A percentile compares a stretch with the other conserved stretches of the same genome.
phyloP scores from a whole-genome alignment of 2,113 vertebrate species.

The Malurus cyaneus region DNA sequence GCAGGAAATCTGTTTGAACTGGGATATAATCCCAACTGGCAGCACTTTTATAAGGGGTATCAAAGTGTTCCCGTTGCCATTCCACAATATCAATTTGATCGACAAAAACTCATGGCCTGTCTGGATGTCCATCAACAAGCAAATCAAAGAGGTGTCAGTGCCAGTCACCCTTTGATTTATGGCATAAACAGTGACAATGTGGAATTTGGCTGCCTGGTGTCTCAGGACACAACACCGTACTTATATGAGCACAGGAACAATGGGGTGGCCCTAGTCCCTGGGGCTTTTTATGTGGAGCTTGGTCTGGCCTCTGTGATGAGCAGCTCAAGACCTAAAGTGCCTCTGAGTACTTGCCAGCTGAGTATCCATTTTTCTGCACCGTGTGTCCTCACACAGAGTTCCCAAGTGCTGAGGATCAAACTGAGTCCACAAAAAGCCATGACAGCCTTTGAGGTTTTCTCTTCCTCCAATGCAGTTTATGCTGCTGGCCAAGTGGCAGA shows the following conservation, averaged over 20 bases:
- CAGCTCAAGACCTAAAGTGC: slow-evolving; percentile 69
- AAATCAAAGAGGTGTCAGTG: neutral
- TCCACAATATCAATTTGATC: slow-evolving; percentile 84
- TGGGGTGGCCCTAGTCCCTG: slow-evolving; percentile 77
- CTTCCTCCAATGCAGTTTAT: slow-evolving; percentile 68
- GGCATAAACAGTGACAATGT: slow-evolving; percentile 26
- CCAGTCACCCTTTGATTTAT: slow-evolving; percentile 67
- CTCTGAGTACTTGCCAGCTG: slow-evolving; percentile 71
- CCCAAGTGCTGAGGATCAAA: slow-evolving; percentile 72
- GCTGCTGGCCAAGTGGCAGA: slow-evolving; percentile 74
- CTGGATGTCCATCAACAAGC: slow-evolving; percentile 71
- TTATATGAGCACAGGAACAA: slow-evolving; percentile 83
- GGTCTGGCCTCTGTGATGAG: slow-evolving; percentile 77
- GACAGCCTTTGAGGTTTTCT: slow-evolving; percentile 77
- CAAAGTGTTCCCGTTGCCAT: slow-evolving; percentile 72
- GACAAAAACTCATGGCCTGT: slow-evolving; percentile 62
- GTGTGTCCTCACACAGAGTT: slow-evolving; percentile 68
- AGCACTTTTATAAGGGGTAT: slow-evolving; percentile 73
- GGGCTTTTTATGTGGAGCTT: slow-evolving; percentile 80
- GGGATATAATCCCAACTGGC: slow-evolving; percentile 79
- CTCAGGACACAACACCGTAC: slow-evolving; percentile 56
- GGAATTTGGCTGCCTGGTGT: slow-evolving; percentile 73
- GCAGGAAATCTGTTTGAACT: slow-evolving; percentile 80
- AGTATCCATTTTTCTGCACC: slow-evolving; percentile 76
- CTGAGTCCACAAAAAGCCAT: slow-evolving; percentile 51